phyloP scores from a whole-genome alignment of 2,113 vertebrate species.

The Etia nguti region DNA sequence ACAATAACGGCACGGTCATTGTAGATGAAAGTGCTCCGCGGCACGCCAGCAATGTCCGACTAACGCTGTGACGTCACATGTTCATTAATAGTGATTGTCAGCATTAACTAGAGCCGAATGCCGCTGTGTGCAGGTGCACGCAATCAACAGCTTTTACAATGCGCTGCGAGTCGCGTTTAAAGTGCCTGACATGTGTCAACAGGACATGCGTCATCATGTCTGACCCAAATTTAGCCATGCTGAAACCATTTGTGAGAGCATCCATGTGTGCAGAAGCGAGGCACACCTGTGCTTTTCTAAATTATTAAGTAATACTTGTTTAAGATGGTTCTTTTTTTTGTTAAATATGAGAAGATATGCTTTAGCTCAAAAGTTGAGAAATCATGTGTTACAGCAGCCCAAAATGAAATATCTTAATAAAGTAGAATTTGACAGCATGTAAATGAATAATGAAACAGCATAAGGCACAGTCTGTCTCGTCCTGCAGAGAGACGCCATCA shows the following conservation, averaged over 20 bases:
- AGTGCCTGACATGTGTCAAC: slow-evolving; percentile 3
- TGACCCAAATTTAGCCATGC: slow-evolving; percentile 1
- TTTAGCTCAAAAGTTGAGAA: neutral
- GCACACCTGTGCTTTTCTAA: neutral
- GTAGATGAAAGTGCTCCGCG: neutral
- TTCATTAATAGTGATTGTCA: neutral
- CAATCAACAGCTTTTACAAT: slow-evolving; percentile 17
- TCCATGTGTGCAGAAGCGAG: neutral
- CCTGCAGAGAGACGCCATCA: neutral
- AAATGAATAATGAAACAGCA: neutral
- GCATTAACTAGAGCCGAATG: neutral
- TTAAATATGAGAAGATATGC: neutral
- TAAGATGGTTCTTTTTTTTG: neutral
- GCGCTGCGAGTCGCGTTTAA: neutral
- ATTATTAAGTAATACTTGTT: neutral
- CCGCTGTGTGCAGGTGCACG: slow-evolving; percentile 2
- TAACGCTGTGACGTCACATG: neutral
- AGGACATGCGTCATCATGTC: slow-evolving; percentile 7
- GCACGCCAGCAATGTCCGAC: neutral
- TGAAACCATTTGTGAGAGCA: neutral
- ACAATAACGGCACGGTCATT: neutral
- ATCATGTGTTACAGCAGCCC: neutral
- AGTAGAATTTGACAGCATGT: neutral
- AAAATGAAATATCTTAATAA: neutral
- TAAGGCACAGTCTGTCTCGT: neutral